These are phyloP conservation scores for Tenualosa ilisha DNA, from an alignment of 2,797 vertebrate species.

Conservation along the genomic window DNA sequence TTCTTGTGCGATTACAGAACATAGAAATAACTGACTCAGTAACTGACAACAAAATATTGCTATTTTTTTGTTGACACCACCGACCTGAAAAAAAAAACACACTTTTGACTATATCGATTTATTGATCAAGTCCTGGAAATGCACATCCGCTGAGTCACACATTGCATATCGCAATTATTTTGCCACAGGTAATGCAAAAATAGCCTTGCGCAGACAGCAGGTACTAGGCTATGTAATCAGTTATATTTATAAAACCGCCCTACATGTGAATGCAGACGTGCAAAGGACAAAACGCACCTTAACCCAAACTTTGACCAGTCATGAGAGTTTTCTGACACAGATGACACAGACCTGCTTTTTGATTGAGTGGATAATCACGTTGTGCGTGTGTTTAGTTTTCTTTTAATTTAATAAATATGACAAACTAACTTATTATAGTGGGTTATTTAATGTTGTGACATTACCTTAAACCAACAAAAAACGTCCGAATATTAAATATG, in stretches of 20 bases:
- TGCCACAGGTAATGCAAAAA: conserved; percentile 33
- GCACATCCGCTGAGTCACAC: conserved; percentile 13
- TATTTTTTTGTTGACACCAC: not conserved
- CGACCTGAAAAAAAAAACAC: not conserved
- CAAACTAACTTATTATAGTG: not conserved
- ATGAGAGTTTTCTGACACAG: conserved; percentile 43
- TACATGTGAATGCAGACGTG: conserved; percentile 32
- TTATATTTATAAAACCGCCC: conserved; percentile 35
- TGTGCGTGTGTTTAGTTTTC: not conserved
- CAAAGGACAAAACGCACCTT: conserved; percentile 36
- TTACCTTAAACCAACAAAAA: not conserved
- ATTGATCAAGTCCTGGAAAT: conserved; percentile 36
- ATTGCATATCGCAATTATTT: conserved; percentile 6
- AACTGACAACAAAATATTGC: no score
- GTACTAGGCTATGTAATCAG: conserved; percentile 27
- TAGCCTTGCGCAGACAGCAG: conserved; percentile 5
- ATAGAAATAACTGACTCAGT: not conserved
- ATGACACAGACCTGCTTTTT: not conserved
- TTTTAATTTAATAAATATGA: not conserved
- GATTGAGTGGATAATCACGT: not conserved
- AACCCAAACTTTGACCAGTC: conserved; percentile 43
- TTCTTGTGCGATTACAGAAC: not conserved
- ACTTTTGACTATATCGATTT: conserved; percentile 34
- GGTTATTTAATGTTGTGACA: not conserved
- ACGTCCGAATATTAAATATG: not conserved